A percentile compares a stretch with the other conserved stretches of the same genome.
Evolutionary conservation across 2,113 vertebrate genomes (phyloP).

Genomic region (Furnarius figulus): DNA sequence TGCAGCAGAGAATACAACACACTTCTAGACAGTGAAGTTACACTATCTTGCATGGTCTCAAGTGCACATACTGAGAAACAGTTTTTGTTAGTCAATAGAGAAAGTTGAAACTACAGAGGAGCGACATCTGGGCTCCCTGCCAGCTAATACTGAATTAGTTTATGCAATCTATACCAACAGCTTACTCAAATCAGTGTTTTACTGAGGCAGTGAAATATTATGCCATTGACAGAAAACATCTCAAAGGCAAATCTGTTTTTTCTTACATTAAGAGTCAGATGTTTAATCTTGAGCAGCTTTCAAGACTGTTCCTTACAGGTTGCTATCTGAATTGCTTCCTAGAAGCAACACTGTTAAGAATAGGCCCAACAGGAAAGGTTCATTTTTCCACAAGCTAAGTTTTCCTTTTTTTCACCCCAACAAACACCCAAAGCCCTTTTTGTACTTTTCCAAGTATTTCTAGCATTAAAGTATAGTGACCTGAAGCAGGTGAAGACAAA

Average conservation of each 20-base stretch:
- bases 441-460: not conserved
- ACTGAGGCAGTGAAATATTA: constrained; percentile 13
- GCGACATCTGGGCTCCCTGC: not conserved
- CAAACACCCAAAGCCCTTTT: not conserved
- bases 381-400: not conserved
- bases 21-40: not conserved
- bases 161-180: not conserved
- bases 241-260: constrained; percentile 6
- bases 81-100: not conserved
- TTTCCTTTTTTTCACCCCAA: not conserved
- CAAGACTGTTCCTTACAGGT: not conserved
- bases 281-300: constrained; percentile 16
- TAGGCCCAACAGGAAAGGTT: not conserved
- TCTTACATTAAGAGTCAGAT: constrained; percentile 47
- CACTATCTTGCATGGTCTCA: not conserved
- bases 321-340: not conserved
- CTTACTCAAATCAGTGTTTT: not conserved
- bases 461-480: not conserved
- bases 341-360: not conserved
- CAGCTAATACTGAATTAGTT: not conserved
- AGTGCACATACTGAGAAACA: not conserved
- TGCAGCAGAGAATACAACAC: not conserved
- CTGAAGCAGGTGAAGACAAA: not conserved
- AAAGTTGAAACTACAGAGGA: not conserved
- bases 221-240: not conserved